A percentile compares a stretch with the other conserved stretches of the same genome.
Conservation (phyloP, 2,888 invertebrate species). For the Isotomurus palustris region DNA sequence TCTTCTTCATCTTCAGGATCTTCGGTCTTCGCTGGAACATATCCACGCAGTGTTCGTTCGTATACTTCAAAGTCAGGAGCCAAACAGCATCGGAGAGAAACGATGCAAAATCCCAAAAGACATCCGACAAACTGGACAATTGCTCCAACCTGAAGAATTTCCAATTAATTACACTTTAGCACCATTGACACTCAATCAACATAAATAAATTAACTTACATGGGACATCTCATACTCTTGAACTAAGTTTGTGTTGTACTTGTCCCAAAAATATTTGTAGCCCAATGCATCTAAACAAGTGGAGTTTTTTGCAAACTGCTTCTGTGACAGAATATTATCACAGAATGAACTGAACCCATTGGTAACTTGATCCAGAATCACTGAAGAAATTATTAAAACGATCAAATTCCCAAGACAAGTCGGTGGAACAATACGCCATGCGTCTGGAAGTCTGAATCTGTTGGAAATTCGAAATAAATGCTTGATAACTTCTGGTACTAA, state of each 20-base stretch:
- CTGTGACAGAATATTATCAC: conserved; percentile 12
- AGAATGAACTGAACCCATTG: conserved; percentile 29
- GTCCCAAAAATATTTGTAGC: conserved; percentile 6
- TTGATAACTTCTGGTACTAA: not conserved
- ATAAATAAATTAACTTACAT: not conserved
- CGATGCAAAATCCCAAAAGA: conserved; percentile 16
- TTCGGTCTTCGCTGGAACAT: conserved; percentile 2
- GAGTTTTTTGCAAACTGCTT: not conserved
- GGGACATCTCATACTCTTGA: conserved; percentile 3
- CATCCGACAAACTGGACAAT: conserved; percentile 18
- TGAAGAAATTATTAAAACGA: conserved; percentile 29
- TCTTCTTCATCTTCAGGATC: conserved; percentile 1
- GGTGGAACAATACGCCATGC: conserved; percentile 39
- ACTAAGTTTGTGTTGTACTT: conserved; percentile 21
- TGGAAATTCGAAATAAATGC: not conserved
- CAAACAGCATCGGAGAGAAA: conserved; percentile 19
- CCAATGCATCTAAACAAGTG: conserved; percentile 22
- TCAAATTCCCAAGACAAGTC: conserved; percentile 25
- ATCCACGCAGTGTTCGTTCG: conserved; percentile 6
- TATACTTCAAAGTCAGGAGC: conserved; percentile 24
- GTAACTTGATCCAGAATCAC: conserved; percentile 26
- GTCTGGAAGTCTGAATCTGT: conserved; percentile 25
- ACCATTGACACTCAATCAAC: not conserved
- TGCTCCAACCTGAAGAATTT: conserved; percentile 14
- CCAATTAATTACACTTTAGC: not conserved